Evolutionary conservation across 2,888 invertebrate genomes (phyloP).

Genomic region (Sarcophaga caerulescens): DNA sequence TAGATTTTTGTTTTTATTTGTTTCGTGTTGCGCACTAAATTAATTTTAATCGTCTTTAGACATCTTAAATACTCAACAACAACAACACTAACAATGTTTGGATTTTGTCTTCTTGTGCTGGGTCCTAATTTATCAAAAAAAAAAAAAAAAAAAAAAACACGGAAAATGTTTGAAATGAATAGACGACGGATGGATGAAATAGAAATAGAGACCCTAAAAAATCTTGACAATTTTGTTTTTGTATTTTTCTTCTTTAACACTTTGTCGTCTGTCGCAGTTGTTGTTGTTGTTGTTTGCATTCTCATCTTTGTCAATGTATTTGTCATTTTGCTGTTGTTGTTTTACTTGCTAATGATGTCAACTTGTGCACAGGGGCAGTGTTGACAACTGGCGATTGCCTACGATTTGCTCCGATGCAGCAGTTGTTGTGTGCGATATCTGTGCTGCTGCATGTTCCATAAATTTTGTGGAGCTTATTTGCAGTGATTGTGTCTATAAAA

Average conservation of each 20-base stretch:
- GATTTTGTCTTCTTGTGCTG: too few species aligned
- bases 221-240: too few species aligned
- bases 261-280: background rate
- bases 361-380: background rate
- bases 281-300: background rate
- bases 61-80: background rate
- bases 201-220: too few species aligned
- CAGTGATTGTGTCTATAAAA: too few species aligned
- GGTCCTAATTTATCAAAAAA: too few species aligned
- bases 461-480: too few species aligned
- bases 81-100: background rate
- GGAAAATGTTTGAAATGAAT: too few species aligned
- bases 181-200: too few species aligned
- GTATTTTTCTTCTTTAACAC: slow-evolving; percentile 13
- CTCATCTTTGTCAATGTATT: background rate
- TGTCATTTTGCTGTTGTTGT: background rate
- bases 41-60: background rate
- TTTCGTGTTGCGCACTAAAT: background rate
- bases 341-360: background rate
- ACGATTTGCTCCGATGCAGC: too few species aligned
- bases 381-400: slow-evolving; percentile 4
- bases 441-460: too few species aligned
- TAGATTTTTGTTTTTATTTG: background rate
- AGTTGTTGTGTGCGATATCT: too few species aligned
- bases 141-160: too few species aligned